Conservation (phyloP, 2,888 invertebrate species). For the Pandemis corylana region DNA sequence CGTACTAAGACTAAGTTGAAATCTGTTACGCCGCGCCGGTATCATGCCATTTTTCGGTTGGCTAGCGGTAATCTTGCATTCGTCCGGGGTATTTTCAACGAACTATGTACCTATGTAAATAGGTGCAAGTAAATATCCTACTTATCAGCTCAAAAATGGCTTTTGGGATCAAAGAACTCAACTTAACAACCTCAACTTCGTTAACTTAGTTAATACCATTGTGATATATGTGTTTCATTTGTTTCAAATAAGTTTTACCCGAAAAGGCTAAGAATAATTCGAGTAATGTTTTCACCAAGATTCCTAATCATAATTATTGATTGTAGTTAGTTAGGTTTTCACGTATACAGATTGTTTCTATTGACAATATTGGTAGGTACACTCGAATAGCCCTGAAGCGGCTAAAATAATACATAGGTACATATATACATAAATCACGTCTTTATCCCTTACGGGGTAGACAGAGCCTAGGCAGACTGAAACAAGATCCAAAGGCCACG, state of each 20-base stretch:
- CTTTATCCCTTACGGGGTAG: too few species aligned
- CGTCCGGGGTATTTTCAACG: background rate
- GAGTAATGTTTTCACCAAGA: background rate
- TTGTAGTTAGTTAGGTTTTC: too few species aligned
- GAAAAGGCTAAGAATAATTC: background rate
- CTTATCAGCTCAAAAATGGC: constrained; percentile 1
- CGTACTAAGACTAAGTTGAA: background rate
- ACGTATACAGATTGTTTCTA: too few species aligned
- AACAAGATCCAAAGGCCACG: too few species aligned
- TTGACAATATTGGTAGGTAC: too few species aligned
- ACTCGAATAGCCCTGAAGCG: too few species aligned
- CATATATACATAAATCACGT: too few species aligned
- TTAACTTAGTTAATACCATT: background rate
- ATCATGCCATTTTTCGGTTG: constrained; percentile 27
- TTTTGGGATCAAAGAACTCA: background rate
- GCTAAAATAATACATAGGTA: too few species aligned
- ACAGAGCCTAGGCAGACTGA: too few species aligned
- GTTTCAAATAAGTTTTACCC: background rate
- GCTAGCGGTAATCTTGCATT: constrained; percentile 18
- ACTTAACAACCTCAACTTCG: background rate
- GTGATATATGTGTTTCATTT: background rate
- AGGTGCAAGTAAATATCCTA: background rate
- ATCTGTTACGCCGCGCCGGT: constrained; percentile 18
- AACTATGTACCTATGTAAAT: background rate
- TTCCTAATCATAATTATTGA: too few species aligned